A percentile compares a stretch with the other conserved stretches of the same genome.
Conservation (phyloP, 2,113 vertebrate species). For the Danionella cerebrum region DNA sequence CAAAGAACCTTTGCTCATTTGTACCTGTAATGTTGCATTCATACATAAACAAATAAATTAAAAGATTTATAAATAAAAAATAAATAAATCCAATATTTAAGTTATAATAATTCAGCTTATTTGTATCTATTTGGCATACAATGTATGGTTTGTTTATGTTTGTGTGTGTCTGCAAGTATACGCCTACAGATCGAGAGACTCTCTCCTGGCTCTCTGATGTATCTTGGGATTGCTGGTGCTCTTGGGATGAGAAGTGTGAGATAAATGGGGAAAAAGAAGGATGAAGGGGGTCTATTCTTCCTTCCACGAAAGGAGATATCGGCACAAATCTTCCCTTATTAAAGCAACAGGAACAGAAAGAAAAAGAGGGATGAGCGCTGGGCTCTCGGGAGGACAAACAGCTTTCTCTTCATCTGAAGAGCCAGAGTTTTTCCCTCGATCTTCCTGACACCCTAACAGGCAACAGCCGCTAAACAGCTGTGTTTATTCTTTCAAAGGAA, state of each 20-base stretch:
- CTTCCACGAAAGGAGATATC: constrained; percentile 52
- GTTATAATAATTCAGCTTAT: too few relatives aligned
- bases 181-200: constrained; percentile 37
- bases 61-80: too few relatives aligned
- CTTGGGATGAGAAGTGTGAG: constrained; percentile 48
- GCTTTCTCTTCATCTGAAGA: constrained; percentile 33
- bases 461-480: neutral
- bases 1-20: too few relatives aligned
- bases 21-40: too few relatives aligned
- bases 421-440: too few relatives aligned
- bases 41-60: too few relatives aligned
- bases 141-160: too few relatives aligned
- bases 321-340: constrained; percentile 62
- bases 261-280: constrained; percentile 51
- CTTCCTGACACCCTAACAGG: constrained; percentile 24
- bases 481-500: neutral
- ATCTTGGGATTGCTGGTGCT: constrained; percentile 56
- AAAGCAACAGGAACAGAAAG: constrained; percentile 32
- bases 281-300: constrained; percentile 56
- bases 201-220: constrained; percentile 43
- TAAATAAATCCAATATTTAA: too few relatives aligned
- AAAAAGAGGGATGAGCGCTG: constrained; percentile 45
- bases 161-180: neutral
- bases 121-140: too few relatives aligned
- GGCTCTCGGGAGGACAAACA: constrained; percentile 34